A percentile compares a stretch with the other conserved stretches of the same genome.
Conservation (phyloP, 2,113 vertebrate genomes). For the Scytalopus superciliaris region DNA sequence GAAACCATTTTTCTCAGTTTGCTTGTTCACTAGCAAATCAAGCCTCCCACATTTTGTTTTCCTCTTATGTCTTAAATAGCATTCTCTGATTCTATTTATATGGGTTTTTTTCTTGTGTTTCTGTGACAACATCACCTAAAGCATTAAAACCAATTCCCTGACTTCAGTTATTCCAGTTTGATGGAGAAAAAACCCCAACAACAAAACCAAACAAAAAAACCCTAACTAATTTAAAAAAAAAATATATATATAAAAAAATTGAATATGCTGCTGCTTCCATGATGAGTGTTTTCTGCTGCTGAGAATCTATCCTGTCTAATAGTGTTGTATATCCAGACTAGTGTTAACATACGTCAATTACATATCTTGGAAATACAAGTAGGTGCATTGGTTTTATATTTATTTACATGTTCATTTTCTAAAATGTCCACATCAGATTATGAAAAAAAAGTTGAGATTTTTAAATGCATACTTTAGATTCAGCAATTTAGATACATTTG, state of each 20-base stretch:
- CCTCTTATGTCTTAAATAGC: neutral
- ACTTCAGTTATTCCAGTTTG: accelerated
- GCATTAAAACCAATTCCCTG: neutral
- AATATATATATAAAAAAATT: neutral
- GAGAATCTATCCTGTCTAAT: neutral
- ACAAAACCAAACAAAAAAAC: neutral
- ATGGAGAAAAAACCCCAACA: accelerated
- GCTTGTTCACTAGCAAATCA: neutral
- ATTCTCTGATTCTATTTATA: neutral
- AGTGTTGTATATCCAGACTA: neutral
- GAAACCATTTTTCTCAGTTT: neutral
- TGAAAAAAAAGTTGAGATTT: neutral
- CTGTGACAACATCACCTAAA: neutral
- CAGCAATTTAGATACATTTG: neutral
- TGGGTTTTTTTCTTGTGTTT: neutral
- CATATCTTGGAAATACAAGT: neutral
- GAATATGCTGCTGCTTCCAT: neutral
- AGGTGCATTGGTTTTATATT: neutral
- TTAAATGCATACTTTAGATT: neutral
- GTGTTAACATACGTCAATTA: neutral
- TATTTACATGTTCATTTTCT: neutral
- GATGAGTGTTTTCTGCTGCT: neutral
- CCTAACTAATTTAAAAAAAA: too few species aligned
- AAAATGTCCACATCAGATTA: neutral
- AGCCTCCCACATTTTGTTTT: neutral